Conservation (phyloP, 2,113 vertebrate species). For the Climacteris rufus region DNA sequence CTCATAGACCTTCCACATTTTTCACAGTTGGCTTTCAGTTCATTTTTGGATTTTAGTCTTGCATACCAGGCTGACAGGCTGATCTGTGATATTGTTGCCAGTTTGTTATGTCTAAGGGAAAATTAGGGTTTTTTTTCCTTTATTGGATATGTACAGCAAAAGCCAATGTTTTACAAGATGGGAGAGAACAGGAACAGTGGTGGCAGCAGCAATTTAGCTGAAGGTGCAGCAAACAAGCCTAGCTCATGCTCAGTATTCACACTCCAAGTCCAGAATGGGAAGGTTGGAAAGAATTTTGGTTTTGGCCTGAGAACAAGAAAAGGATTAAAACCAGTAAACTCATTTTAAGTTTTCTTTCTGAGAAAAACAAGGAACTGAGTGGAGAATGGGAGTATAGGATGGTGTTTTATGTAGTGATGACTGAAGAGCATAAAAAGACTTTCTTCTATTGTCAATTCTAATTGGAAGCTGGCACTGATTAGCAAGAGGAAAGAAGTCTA, state of each 20-base stretch:
- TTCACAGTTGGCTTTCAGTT: neutral
- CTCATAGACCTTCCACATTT: neutral
- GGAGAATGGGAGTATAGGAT: neutral
- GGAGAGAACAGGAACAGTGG: neutral
- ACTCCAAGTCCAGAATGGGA: neutral
- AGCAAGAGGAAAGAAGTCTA: neutral
- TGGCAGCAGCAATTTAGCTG: neutral
- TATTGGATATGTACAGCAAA: neutral
- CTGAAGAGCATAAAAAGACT: conserved; percentile 39
- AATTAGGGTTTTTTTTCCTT: neutral
- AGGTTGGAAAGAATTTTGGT: conserved; percentile 23
- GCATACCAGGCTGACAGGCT: neutral
- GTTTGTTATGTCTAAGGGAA: conserved; percentile 1
- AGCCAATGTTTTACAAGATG: conserved; percentile 21
- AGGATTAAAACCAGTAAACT: conserved; percentile 43
- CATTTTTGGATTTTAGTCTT: neutral
- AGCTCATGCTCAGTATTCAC: neutral
- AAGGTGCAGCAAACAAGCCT: neutral
- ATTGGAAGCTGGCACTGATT: conserved; percentile 28
- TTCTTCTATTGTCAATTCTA: conserved; percentile 46
- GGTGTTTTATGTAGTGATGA: conserved; percentile 49
- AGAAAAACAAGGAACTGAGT: neutral
- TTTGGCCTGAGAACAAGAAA: conserved; percentile 41
- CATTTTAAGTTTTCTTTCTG: neutral
- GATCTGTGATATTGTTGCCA: neutral